Base-by-base conservation (phyloP, 2,113 vertebrate genomes). In the Noctilio leporinus region DNA sequence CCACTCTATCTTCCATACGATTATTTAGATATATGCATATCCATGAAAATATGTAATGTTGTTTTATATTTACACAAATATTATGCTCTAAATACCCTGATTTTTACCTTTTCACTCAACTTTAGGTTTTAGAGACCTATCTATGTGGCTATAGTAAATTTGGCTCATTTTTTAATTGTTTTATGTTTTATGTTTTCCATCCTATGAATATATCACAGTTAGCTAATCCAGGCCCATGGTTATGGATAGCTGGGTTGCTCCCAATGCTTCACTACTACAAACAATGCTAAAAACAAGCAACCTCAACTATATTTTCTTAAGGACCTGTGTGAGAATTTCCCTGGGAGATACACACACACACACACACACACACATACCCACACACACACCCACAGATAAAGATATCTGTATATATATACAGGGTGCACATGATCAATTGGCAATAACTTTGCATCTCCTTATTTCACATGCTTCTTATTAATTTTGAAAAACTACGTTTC, bases 41-140 rank as follows among this genome's bases (percentile, higher is more conserved):
- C 55, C 15, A 62, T 69, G 45, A 93, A 93, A 92, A 84, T 76
- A 93, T n/a, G 45, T 19, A 59, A 10, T 69, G 38, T 65, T 86
- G 49, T 82, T 90, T 94, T 67, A 92, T 24, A 95, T 47, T 93
- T 94, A 90, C 7, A 38, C 75, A 88, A 95, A 70, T 85, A 92
- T 78, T 82, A 43, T 59, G 72, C 45, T 77, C 59, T 93, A 85
- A 91, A 88, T 93, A 93, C 85, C 82, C 43, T 72, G 47, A 65
- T 89, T 76, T 69, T 62, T 77, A 77, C 24, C 51, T 89, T 93
- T 82, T 67, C 26, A 82, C 53, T 95, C 69, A 86, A 59, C 12
- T 64, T 65, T 77, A 84, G 43, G n/a, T 59, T 91, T 93, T 64
- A 33, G 30, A 78, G 81, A 76, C 43, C 24, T 91, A 76, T 19